Conservation (phyloP, 2,888 invertebrate species). For the Siphlonurus alternatus region DNA sequence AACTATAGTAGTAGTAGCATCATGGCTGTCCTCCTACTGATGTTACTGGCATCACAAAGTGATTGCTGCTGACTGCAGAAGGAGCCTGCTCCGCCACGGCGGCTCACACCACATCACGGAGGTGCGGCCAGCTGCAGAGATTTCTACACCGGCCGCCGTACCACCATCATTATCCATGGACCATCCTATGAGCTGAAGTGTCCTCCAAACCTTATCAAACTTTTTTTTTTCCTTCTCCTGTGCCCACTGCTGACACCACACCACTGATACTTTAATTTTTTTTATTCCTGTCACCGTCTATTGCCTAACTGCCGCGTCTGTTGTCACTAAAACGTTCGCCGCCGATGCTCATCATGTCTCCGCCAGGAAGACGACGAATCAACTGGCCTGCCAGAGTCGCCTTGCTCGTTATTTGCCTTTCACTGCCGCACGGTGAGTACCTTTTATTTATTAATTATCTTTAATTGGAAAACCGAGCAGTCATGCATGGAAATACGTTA, state of each 20-base stretch:
- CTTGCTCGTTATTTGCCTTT: background rate
- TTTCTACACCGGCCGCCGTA: no score
- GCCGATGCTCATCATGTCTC: background rate
- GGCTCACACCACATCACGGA: no score
- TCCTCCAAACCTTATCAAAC: background rate
- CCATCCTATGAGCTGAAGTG: background rate
- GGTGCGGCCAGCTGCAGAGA: no score
- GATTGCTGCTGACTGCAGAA: background rate
- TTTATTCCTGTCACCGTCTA: no score
- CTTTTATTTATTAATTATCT: background rate
- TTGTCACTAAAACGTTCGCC: background rate
- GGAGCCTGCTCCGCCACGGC: background rate
- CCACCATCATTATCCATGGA: background rate
- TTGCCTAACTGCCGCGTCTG: background rate
- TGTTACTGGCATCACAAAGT: background rate
- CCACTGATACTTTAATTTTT: background rate
- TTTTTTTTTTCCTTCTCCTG: background rate
- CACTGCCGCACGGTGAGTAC: background rate
- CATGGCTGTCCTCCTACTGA: background rate
- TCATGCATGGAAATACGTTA: no score
- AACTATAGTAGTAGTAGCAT: background rate
- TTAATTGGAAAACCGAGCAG: no score
- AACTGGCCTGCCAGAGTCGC: slow-evolving; percentile 1
- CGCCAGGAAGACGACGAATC: background rate
- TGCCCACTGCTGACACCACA: background rate